phyloP scores from a whole-genome alignment of 2,113 vertebrate species.

The Engraulis encrasicolus region DNA sequence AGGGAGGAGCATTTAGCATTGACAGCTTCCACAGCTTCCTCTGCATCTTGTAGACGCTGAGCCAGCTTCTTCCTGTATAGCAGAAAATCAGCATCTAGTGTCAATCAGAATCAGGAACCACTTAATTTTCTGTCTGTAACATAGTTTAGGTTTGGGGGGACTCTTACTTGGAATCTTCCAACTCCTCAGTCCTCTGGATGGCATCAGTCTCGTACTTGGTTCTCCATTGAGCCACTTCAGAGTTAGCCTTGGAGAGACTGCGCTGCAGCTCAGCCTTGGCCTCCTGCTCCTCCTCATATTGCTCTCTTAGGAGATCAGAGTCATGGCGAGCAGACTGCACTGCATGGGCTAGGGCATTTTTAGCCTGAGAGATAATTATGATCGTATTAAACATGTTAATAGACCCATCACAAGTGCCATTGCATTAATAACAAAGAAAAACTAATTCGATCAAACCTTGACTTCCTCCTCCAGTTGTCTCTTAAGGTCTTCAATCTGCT shows the following conservation, averaged over 20 bases:
- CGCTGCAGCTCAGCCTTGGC: slow-evolving; percentile 74
- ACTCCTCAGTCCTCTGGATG: slow-evolving; percentile 67
- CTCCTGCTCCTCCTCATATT: slow-evolving; percentile 70
- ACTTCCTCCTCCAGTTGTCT: slow-evolving; percentile 82
- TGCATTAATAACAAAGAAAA: no score
- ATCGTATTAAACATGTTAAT: no score
- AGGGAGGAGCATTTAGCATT: slow-evolving; percentile 82
- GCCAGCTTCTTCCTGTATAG: slow-evolving; percentile 79
- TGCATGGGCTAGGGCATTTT: slow-evolving; percentile 70
- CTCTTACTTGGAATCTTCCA: slow-evolving; percentile 72
- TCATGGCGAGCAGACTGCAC: slow-evolving; percentile 73
- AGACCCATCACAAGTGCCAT: neutral
- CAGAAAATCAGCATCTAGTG: neutral
- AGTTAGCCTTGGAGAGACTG: slow-evolving; percentile 72
- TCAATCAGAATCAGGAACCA: no score
- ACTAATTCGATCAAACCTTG: slow-evolving; percentile 66
- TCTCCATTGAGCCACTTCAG: slow-evolving; percentile 71
- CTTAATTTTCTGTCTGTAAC: slow-evolving; percentile 47
- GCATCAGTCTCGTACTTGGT: slow-evolving; percentile 63
- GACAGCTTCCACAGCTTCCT: slow-evolving; percentile 80
- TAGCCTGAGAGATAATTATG: slow-evolving; percentile 32
- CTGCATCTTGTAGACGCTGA: slow-evolving; percentile 76
- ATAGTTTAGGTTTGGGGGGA: slow-evolving; percentile 33
- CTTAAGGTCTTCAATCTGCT: slow-evolving; percentile 84
- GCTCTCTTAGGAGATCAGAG: slow-evolving; percentile 72